These are phyloP conservation scores for Ganaspis sp. DNA, from an alignment of 1,140 invertebrate genomes.

Conservation along the genomic window DNA sequence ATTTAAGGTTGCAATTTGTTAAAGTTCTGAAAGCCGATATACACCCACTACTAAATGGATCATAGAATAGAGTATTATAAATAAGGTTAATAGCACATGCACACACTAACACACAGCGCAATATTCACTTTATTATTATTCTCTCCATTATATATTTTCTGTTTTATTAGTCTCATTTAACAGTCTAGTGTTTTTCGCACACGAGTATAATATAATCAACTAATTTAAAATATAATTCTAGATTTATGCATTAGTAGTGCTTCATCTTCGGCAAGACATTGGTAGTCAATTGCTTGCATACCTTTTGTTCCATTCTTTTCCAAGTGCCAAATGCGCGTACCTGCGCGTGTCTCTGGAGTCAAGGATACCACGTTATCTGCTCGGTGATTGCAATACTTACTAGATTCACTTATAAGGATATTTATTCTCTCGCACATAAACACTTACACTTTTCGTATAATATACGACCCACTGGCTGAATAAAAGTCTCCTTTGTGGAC, in stretches of 20 bases:
- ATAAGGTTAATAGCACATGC: constrained; percentile 1
- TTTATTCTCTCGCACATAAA: not conserved
- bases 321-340: not conserved
- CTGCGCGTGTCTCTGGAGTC: constrained; percentile 50
- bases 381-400: constrained; percentile 54
- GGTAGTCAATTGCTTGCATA: not conserved
- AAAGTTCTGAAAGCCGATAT: not conserved
- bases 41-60: not conserved
- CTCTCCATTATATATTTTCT: not conserved
- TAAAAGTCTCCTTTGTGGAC: not conserved
- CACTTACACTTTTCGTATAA: constrained; percentile 30
- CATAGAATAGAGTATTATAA: constrained; percentile 2
- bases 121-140: not conserved
- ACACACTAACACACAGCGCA: not conserved
- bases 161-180: not conserved
- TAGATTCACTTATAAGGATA: constrained; percentile 34
- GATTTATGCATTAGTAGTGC: not conserved
- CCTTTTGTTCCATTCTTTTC: not conserved
- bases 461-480: not conserved
- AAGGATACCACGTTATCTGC: constrained; percentile 65
- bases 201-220: not conserved
- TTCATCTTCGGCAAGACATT: no score
- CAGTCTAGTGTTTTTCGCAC: not conserved
- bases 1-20: constrained; percentile 6
- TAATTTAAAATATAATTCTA: not conserved